Evolutionary conservation across 64 coral and sea anemone species (phyloP), one percentile per base, ranked within the genome.

Genomic region (Acropora yongei): DNA sequence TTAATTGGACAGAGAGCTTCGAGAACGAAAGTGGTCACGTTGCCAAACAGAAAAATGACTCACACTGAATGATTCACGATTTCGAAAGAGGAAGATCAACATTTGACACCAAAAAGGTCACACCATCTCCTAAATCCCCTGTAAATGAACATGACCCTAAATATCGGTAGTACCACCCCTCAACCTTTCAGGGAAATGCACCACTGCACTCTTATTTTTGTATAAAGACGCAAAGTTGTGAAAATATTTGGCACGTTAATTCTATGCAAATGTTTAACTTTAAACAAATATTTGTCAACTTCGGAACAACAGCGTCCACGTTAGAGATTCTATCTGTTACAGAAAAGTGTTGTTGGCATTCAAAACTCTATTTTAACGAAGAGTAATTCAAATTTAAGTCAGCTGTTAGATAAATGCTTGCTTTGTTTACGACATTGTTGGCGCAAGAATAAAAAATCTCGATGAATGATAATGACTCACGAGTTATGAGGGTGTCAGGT

Each of bases 71-170:
- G 4, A 0, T 48, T 78, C 1, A 49, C 75, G 12, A 8, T 78
- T 13, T 48, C 75, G 75, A 78, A 78, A 78, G 75, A 12, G 75
- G 49, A 78, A 78, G 44, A 78, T 76, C 40, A 76, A 76, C 74
- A 76, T 44, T 76, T 45, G 74, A 76, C 45, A 8, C 73, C 2
- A 12, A 3, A 11, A 45, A 78, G 44, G 75, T 78, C 44, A 78
- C 75, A 78, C 45, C 30, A 30, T 30, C 30, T 30, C 30, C 30
- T 30, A 30, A 11, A 41, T 44, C 44, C 75, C 16, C 75, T 44
- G 51, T 55, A 7, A 55, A 55, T 7, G 51, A 45, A 14, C 14
- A 4, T 78, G 44, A 78, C 44, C 14, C 44, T 45, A 48, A 17
- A 48, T 17, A 47, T 1, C 17, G 8, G 61, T 4, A 71, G 17